Evolutionary conservation across 2,797 vertebrate species (phyloP), one percentile per base, ranked within the genome.

Genomic region (Rhincodon typus): DNA sequence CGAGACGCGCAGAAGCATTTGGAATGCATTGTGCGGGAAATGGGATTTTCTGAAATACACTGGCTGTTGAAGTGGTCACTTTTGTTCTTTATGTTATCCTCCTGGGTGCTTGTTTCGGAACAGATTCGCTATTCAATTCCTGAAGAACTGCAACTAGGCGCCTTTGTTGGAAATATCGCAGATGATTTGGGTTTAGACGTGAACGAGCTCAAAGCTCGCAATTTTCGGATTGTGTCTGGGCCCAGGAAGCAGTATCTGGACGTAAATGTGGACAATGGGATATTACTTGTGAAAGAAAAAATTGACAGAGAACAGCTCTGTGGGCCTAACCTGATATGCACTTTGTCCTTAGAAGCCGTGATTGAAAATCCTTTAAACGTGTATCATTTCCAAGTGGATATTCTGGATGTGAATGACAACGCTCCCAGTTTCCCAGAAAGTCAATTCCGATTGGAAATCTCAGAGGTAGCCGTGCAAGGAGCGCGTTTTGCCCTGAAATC

Each of bases 401-500:
- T 96, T 95, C n/a, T 96, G 30, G 94, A 96, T 84, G 94, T 96
- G 53, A 96, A 97, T 96, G 96, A 97, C 66, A 94, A 96, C 57
- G 91, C 96, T 53, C 94, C 94, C 70, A 50, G 94, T 34, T 95
- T 95, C 27, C 70, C 94, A 3, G 27, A 72, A 53, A 77, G 69
- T 46, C 94, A 95, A 74, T 95, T 95, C 69, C 94, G 94, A 7
- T n/a, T 95, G 25, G 94, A 95, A 95, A 95, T 95, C 23, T 77
- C 94, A 21, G 94, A 95, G 70, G 70, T 95, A 12, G 94, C 42
- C 67, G 67, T 25, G 5, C 96, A 96, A 0, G 97, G 97, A 0
- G 96, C 97, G 0, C 88, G 96, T 19, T 98, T 98, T 93, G 95
- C 97, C 46, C 96, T 98, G 17, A 97, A 97, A 30, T 97, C 96